These are phyloP conservation scores for Henricia sp. DNA, from an alignment of 53 echinoderm and acorn worm species.

Conservation along the genomic window DNA sequence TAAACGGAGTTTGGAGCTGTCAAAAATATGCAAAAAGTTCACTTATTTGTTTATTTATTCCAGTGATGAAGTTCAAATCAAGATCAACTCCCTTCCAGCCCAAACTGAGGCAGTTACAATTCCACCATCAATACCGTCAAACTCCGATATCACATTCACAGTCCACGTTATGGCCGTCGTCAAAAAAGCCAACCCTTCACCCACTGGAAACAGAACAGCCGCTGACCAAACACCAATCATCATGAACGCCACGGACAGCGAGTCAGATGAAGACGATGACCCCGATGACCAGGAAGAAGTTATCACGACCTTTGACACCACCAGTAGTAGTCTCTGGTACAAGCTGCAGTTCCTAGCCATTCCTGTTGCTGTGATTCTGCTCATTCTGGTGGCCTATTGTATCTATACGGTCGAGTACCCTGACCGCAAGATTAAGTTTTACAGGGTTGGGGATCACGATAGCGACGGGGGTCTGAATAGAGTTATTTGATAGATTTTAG, in stretches of 20 bases:
- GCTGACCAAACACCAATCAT: not conserved
- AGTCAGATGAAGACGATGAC: not conserved
- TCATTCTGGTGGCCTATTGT: slow-evolving; percentile 58
- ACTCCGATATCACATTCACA: slow-evolving; percentile 19
- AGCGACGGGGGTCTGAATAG: slow-evolving; percentile 20
- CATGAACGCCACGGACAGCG: not conserved
- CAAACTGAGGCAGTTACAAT: not conserved
- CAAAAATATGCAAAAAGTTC: not conserved
- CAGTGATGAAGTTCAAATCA: slow-evolving; percentile 29
- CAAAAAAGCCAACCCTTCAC: not conserved
- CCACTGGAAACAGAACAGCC: not conserved
- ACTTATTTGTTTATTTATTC: not conserved
- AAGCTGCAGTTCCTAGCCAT: slow-evolving; percentile 65
- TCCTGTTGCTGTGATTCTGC: slow-evolving; percentile 62
- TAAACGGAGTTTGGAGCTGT: not conserved
- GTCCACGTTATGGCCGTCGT: slow-evolving; percentile 15
- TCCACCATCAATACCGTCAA: slow-evolving; percentile 16
- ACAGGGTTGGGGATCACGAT: slow-evolving; percentile 70
- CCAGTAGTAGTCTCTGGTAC: slow-evolving; percentile 15
- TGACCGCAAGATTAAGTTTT: slow-evolving; percentile 72
- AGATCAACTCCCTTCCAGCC: slow-evolving; percentile 12
- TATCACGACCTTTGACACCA: slow-evolving; percentile 11
- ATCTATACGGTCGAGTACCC: slow-evolving; percentile 68
- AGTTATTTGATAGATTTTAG: slow-evolving; percentile 21
- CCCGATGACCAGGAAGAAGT: not conserved